phyloP scores from a whole-genome alignment of 2,888 invertebrate genomes.

The Eledona agricola region DNA sequence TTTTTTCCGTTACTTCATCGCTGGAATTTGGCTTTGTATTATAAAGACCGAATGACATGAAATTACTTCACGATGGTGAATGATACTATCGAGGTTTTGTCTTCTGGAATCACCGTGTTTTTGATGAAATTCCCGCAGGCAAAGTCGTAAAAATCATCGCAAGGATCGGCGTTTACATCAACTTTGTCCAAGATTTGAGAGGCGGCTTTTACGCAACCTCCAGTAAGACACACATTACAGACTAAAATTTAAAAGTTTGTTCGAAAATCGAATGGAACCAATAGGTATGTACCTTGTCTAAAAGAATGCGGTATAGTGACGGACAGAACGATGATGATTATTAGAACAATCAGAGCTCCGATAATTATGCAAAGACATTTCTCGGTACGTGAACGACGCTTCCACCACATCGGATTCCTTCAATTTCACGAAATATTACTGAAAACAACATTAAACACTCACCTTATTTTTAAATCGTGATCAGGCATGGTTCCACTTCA shows the following conservation, averaged over 20 bases:
- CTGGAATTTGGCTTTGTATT: conserved; percentile 53
- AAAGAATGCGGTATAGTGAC: neutral
- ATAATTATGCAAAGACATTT: conserved; percentile 3
- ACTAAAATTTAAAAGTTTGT: conserved; percentile 19
- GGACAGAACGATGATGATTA: conserved; percentile 14
- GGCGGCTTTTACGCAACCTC: conserved; percentile 79
- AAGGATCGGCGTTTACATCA: conserved; percentile 73
- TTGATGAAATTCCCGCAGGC: conserved; percentile 76
- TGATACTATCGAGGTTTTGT: conserved; percentile 73
- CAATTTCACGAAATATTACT: neutral
- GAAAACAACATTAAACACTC: conserved; percentile 5
- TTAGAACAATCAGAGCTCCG: conserved; percentile 5
- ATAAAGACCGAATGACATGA: conserved; percentile 1
- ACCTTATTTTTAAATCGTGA: conserved; percentile 11
- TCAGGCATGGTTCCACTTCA: conserved; percentile 17
- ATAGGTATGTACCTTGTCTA: conserved; percentile 10
- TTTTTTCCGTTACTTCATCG: conserved; percentile 73
- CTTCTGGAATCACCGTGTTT: conserved; percentile 73
- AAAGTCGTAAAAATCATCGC: conserved; percentile 79
- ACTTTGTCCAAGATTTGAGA: conserved; percentile 72
- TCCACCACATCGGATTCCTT: conserved; percentile 24
- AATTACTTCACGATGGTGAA: conserved; percentile 26
- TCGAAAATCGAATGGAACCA: conserved; percentile 11
- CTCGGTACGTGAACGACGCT: conserved; percentile 6
- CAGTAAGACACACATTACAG: conserved; percentile 59